Evolutionary conservation across 1,140 invertebrate genomes (phyloP).

Genomic region (Laupala kohalensis): DNA sequence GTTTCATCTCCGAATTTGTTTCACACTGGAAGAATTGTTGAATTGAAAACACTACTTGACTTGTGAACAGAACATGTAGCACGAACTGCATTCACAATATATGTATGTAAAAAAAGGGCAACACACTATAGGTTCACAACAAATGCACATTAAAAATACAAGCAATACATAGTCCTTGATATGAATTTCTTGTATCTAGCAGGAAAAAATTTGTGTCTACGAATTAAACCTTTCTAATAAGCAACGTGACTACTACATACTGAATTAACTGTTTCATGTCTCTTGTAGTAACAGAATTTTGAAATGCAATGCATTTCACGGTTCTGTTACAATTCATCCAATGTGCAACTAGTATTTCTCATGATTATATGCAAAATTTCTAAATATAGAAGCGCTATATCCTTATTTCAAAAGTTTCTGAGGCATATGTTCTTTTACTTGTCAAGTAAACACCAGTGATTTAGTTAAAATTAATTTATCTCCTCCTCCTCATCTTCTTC

Average conservation of each 20-base stretch:
- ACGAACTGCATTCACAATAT: background rate
- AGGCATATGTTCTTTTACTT: background rate
- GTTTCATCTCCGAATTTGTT: slow-evolving; percentile 6
- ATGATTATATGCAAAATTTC: background rate
- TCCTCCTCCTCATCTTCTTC: too few relatives aligned
- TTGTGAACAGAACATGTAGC: background rate
- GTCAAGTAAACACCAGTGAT: too few relatives aligned
- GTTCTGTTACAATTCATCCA: background rate
- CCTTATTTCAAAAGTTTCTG: background rate
- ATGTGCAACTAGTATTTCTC: background rate
- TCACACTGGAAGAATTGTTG: slow-evolving; percentile 7
- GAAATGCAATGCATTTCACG: background rate
- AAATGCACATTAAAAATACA: background rate
- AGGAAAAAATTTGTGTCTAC: background rate
- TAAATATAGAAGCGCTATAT: background rate
- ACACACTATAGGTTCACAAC: background rate
- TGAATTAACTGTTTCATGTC: background rate
- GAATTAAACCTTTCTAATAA: background rate
- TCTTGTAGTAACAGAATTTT: background rate
- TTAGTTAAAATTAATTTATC: too few relatives aligned
- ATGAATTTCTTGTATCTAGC: background rate
- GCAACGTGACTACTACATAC: background rate
- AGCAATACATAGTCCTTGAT: background rate
- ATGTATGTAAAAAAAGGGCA: background rate
- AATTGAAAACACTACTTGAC: background rate